Conservation (phyloP, 2,113 vertebrate genomes). For the Aegypius monachus region DNA sequence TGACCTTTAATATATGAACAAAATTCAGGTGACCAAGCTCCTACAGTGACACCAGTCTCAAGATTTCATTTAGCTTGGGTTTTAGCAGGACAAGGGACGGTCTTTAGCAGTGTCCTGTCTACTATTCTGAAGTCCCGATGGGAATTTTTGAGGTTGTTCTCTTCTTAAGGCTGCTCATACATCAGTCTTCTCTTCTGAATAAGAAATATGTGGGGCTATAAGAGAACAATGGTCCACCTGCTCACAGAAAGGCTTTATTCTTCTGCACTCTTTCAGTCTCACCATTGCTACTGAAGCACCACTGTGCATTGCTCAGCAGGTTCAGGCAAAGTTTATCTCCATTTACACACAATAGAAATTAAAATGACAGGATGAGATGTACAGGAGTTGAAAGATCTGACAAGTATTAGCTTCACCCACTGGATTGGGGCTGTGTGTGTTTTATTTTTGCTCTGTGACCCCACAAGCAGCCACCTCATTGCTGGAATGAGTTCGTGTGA, state of each 20-base stretch:
- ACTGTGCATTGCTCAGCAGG: not conserved
- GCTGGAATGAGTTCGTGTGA: not conserved
- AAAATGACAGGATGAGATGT: not conserved
- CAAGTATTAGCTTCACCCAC: not conserved
- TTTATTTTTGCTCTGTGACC: not conserved
- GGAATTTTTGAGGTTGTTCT: not conserved
- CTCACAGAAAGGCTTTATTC: not conserved
- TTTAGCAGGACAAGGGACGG: not conserved
- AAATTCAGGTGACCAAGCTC: not conserved
- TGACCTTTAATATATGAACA: not conserved
- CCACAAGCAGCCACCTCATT: not conserved
- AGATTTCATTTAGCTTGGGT: not conserved
- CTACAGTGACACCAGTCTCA: not conserved
- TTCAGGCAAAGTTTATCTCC: not conserved
- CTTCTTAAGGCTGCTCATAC: not conserved
- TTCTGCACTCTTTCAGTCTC: not conserved
- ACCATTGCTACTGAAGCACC: not conserved
- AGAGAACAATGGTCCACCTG: not conserved
- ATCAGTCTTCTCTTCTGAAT: not conserved
- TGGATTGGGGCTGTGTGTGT: not conserved
- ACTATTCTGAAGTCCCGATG: not conserved
- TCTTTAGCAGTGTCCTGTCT: not conserved
- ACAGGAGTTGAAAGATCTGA: not conserved
- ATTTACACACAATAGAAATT: not conserved
- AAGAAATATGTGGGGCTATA: not conserved